Evolutionary conservation across 2,113 vertebrate species (phyloP).

Genomic region (Sus scrofa): T2T-Sscrofa CM000818.6:47666001-47666500

Average conservation of each 20-base stretch:
- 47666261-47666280: background rate
- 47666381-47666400: background rate
- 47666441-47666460: too few relatives aligned
- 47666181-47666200: background rate
- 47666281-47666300: too few relatives aligned
- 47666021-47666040: background rate
- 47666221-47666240: background rate
- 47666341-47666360: background rate
- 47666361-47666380: background rate
- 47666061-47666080: background rate
- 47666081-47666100: background rate
- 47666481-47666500: too few relatives aligned
- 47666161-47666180: background rate
- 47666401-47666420: too few relatives aligned
- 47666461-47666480: too few relatives aligned
- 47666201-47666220: background rate
- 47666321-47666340: background rate
- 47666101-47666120: background rate
- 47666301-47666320: background rate
- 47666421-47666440: too few relatives aligned
- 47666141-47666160: background rate
- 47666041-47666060: background rate
- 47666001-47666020: background rate
- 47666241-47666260: background rate
- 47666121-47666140: background rate